Conservation (phyloP, 2,113 vertebrate genomes). For the Sula dactylatra region DNA sequence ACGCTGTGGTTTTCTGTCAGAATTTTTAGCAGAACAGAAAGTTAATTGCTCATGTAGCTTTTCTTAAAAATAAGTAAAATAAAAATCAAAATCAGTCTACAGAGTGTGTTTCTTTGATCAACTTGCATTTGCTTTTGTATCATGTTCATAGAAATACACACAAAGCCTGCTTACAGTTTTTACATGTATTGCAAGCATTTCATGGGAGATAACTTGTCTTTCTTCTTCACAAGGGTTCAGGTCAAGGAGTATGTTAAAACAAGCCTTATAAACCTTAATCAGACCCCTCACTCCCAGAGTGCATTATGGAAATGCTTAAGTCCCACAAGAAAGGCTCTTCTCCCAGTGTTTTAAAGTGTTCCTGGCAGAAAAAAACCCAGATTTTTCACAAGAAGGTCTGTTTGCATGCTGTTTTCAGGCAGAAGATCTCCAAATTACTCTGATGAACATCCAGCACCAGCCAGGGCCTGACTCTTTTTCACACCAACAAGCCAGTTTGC, state of each 20-base stretch:
- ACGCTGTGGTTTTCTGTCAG: not conserved
- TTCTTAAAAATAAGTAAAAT: not conserved
- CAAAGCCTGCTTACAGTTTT: not conserved
- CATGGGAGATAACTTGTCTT: not conserved
- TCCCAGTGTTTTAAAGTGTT: not conserved
- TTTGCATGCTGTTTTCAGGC: not conserved
- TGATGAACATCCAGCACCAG: not conserved
- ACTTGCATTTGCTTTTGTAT: not conserved
- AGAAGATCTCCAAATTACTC: not conserved
- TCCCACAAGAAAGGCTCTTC: not conserved
- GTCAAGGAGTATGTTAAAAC: not conserved
- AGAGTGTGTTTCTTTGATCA: not conserved
- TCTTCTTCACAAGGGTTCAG: not conserved
- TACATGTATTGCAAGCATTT: not conserved
- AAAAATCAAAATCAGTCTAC: not conserved
- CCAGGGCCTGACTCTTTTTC: not conserved
- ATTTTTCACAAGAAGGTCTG: not conserved
- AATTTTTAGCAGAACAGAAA: not conserved
- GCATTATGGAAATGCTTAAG: not conserved
- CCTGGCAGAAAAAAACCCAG: not conserved
- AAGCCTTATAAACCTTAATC: not conserved
- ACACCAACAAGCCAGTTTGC: not conserved
- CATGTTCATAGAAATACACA: not conserved
- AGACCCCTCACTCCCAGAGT: not conserved
- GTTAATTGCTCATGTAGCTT: not conserved